phyloP scores from a whole-genome alignment of 1,140 invertebrate genomes.

The Drosophila malerkotliana region DNA sequence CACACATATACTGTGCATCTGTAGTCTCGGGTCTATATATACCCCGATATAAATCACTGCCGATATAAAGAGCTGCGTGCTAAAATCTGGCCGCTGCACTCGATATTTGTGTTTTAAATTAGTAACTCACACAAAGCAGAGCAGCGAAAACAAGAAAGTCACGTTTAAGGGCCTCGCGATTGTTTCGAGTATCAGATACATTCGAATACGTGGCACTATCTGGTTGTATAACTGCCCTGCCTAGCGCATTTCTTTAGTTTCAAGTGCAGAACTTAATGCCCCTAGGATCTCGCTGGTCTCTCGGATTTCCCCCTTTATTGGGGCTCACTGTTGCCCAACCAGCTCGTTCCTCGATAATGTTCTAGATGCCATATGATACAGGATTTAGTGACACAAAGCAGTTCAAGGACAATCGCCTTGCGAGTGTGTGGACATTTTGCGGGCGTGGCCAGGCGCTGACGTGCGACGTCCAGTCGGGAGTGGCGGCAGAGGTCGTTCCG shows the following conservation, averaged over 20 bases:
- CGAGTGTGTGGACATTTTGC: slow-evolving; percentile 27
- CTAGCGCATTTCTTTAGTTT: background rate
- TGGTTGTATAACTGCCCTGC: background rate
- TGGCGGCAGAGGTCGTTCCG: background rate
- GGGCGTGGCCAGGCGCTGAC: slow-evolving; percentile 32
- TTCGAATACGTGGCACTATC: slow-evolving; percentile 4
- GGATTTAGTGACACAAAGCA: slow-evolving; percentile 62
- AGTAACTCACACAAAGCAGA: slow-evolving; percentile 11
- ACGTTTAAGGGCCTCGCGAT: slow-evolving; percentile 28
- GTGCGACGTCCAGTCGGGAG: slow-evolving; percentile 4
- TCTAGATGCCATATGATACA: slow-evolving; percentile 43
- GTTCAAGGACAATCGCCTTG: slow-evolving; percentile 63
- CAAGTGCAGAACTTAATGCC: background rate
- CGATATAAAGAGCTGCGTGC: slow-evolving; percentile 21
- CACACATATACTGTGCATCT: slow-evolving; percentile 7
- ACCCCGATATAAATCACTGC: slow-evolving; percentile 41
- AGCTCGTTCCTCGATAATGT: slow-evolving; percentile 30
- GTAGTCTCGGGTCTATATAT: slow-evolving; percentile 17
- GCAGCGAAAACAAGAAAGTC: slow-evolving; percentile 16
- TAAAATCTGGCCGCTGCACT: slow-evolving; percentile 27
- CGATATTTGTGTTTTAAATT: slow-evolving; percentile 46
- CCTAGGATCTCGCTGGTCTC: background rate
- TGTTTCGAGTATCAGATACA: slow-evolving; percentile 6
- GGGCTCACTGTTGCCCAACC: slow-evolving; percentile 7
- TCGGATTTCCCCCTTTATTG: background rate